These are phyloP conservation scores for Sinhomidia bicolor DNA, from an alignment of 2,888 invertebrate genomes.

Conservation along the genomic window DNA sequence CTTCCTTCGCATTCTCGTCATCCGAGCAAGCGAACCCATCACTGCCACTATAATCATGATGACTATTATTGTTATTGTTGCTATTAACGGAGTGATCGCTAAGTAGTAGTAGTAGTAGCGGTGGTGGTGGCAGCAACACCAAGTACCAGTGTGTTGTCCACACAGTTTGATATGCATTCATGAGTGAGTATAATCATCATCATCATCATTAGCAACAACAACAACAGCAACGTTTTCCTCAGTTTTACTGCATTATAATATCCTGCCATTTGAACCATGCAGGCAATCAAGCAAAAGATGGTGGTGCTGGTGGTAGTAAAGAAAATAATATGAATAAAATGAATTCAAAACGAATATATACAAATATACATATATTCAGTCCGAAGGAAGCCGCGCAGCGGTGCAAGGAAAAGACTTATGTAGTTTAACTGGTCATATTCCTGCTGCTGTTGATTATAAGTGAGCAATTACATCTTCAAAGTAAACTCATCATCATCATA, in stretches of 20 bases:
- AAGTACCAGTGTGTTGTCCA: not conserved
- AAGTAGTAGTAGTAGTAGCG: no score
- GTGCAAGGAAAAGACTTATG: not conserved
- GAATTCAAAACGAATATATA: not conserved
- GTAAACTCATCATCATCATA: not conserved
- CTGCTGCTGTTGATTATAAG: not conserved
- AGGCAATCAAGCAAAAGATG: not conserved
- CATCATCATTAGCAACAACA: not conserved
- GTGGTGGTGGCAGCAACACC: conserved; percentile 12
- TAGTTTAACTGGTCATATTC: not conserved
- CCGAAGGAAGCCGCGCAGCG: not conserved
- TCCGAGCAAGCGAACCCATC: conserved; percentile 42
- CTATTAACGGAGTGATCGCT: conserved; percentile 40
- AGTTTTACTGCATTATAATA: conserved; percentile 26
- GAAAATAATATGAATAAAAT: not conserved
- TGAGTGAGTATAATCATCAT: not conserved
- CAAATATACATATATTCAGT: not conserved
- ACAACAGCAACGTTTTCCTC: no score
- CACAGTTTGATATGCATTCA: conserved; percentile 21
- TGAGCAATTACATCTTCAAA: not conserved
- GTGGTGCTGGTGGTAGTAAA: not conserved
- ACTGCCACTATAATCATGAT: conserved; percentile 35
- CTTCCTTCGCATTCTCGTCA: not conserved
- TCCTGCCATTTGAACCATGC: conserved; percentile 16
- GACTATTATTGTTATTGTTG: conserved; percentile 53